These are phyloP conservation scores for Caenorhabditis zanzibari DNA, from an alignment of 2,888 invertebrate species.

Conservation along the genomic window DNA sequence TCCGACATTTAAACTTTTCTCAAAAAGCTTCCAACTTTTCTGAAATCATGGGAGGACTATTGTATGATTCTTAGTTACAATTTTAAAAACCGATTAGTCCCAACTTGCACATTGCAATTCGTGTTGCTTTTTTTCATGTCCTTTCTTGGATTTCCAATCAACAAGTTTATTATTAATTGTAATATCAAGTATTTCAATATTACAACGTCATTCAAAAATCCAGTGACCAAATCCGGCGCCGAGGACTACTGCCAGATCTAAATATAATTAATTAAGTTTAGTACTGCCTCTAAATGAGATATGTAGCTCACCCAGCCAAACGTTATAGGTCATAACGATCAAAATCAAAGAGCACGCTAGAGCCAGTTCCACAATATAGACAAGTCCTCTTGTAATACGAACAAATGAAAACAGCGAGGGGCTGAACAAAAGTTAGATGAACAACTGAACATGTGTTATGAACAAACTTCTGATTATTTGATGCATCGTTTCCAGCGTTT, in stretches of 20 bases:
- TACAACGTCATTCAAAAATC: constrained; percentile 68
- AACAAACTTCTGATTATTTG: neutral
- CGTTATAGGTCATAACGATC: constrained; percentile 82
- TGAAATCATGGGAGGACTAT: too few species aligned
- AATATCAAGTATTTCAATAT: too few species aligned
- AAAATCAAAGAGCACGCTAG: constrained; percentile 82
- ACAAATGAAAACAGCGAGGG: constrained; percentile 32
- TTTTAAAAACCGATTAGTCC: too few species aligned
- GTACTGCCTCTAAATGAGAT: too few species aligned
- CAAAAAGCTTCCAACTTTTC: too few species aligned
- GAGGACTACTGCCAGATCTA: constrained; percentile 76
- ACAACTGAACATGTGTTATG: neutral
- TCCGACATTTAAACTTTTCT: too few species aligned
- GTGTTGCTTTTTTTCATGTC: too few species aligned
- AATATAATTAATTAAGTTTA: constrained; percentile 19
- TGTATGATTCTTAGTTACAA: too few species aligned
- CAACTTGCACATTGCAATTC: too few species aligned
- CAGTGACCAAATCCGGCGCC: constrained; percentile 81
- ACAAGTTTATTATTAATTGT: neutral
- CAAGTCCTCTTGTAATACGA: constrained; percentile 44
- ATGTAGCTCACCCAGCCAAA: constrained; percentile 73
- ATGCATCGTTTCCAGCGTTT: neutral
- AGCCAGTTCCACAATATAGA: constrained; percentile 75
- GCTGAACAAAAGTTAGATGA: constrained; percentile 23
- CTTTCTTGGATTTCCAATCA: too few species aligned